Evolutionary conservation across 1,140 invertebrate genomes (phyloP).

Genomic region (Nephila pilipes): DNA sequence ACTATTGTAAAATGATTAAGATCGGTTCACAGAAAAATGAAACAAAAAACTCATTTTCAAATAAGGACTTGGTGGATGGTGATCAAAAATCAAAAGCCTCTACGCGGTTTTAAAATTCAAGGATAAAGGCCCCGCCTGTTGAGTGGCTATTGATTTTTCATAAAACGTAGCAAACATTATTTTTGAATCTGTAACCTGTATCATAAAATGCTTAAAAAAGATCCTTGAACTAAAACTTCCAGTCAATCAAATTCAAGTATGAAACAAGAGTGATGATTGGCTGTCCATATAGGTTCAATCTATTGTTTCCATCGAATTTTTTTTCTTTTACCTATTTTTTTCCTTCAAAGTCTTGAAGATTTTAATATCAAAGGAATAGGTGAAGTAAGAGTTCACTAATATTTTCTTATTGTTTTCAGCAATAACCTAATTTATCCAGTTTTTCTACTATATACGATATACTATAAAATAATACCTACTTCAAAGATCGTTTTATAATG

Average conservation of each 20-base stretch:
- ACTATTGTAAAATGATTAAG: no score
- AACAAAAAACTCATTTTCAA: no score
- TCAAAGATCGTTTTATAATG: no score
- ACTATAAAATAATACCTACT: no score
- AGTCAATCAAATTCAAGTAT: conserved; percentile 1
- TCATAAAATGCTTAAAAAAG: background rate
- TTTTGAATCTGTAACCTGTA: background rate
- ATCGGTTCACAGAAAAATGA: background rate
- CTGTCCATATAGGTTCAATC: background rate
- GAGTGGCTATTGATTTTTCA: background rate
- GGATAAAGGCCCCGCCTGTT: background rate
- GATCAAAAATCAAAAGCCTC: background rate
- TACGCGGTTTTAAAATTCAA: background rate
- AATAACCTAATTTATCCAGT: background rate
- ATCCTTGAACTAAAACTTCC: conserved; percentile 29
- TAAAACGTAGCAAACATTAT: background rate
- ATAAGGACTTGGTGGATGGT: background rate
- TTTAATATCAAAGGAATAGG: background rate
- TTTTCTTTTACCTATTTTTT: background rate
- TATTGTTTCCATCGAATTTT: conserved; percentile 3
- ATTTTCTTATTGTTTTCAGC: background rate
- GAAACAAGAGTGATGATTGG: background rate
- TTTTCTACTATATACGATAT: background rate
- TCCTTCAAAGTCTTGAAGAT: background rate
- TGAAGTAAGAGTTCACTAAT: background rate